Conservation (phyloP, 2,113 vertebrate species). For the Caracal caracal region DNA sequence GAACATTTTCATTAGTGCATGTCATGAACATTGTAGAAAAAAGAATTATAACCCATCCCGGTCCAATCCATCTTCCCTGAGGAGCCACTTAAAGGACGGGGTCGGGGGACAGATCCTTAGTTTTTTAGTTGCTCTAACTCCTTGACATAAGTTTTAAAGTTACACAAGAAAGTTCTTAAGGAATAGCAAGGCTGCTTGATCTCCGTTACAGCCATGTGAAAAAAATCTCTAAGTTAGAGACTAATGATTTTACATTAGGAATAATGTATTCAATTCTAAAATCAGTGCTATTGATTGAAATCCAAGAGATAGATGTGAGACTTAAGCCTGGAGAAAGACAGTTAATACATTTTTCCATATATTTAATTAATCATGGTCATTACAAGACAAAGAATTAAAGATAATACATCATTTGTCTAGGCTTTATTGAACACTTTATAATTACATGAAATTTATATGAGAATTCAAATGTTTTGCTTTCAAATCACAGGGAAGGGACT, state of each 20-base stretch:
- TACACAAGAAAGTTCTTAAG: slow-evolving; percentile 14
- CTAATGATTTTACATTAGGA: slow-evolving; percentile 27
- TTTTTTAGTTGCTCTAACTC: slow-evolving; percentile 15
- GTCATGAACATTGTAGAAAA: slow-evolving; percentile 69
- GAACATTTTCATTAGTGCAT: slow-evolving; percentile 80
- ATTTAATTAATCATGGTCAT: slow-evolving; percentile 65
- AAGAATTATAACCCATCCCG: slow-evolving; percentile 69
- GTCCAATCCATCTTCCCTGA: slow-evolving; percentile 61
- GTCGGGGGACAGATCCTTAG: neutral
- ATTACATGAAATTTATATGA: slow-evolving; percentile 45
- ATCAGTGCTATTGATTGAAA: slow-evolving; percentile 50
- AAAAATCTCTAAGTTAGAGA: neutral
- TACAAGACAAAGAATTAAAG: slow-evolving; percentile 49
- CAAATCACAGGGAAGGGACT: neutral
- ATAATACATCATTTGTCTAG: slow-evolving; percentile 25
- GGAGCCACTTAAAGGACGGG: neutral
- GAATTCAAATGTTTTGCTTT: slow-evolving; percentile 50
- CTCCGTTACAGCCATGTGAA: neutral
- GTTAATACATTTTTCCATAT: slow-evolving; percentile 55
- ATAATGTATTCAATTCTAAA: slow-evolving; percentile 45
- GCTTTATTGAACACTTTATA: slow-evolving; percentile 45
- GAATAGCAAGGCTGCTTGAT: neutral
- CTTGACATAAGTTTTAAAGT: slow-evolving; percentile 58
- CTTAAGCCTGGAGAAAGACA: slow-evolving; percentile 28
- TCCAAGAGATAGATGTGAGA: slow-evolving; percentile 28